Conservation (phyloP, 2,113 vertebrate genomes). For the Tetrao urogallus region DNA sequence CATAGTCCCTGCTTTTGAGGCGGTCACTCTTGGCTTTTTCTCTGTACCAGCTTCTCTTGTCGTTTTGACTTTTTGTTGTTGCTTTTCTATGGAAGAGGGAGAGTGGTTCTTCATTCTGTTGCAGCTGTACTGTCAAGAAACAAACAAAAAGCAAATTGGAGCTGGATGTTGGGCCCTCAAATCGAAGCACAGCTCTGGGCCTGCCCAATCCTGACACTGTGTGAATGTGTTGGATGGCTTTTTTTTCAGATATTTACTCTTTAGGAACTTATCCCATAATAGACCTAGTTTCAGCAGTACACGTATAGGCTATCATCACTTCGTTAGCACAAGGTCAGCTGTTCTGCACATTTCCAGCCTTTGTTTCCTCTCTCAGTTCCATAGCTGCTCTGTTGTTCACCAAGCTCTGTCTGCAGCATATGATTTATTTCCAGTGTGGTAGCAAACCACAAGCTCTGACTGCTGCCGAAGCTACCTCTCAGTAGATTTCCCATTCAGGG, state of each 20-base stretch:
- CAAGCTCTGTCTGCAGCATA: background rate
- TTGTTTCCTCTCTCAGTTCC: background rate
- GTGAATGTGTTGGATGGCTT: no score
- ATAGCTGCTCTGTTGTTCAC: background rate
- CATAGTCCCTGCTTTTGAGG: background rate
- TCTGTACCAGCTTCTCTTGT: background rate
- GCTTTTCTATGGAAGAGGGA: rapidly evolving
- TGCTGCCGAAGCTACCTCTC: background rate
- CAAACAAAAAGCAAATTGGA: background rate
- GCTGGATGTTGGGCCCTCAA: no score
- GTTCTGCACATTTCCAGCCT: background rate
- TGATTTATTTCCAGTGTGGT: rapidly evolving
- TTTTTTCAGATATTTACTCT: background rate
- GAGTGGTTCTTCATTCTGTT: background rate
- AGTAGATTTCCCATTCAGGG: rapidly evolving
- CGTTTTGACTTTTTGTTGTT: background rate
- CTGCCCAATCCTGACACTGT: background rate
- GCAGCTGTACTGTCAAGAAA: background rate
- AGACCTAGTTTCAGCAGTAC: background rate
- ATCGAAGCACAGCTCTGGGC: background rate
- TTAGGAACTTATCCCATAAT: background rate
- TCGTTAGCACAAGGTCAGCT: background rate
- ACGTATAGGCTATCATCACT: background rate
- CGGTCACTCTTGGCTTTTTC: rapidly evolving
- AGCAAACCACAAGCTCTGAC: rapidly evolving